phyloP scores from a whole-genome alignment of 1,140 invertebrate species.

The Drosophila insularis region DNA sequence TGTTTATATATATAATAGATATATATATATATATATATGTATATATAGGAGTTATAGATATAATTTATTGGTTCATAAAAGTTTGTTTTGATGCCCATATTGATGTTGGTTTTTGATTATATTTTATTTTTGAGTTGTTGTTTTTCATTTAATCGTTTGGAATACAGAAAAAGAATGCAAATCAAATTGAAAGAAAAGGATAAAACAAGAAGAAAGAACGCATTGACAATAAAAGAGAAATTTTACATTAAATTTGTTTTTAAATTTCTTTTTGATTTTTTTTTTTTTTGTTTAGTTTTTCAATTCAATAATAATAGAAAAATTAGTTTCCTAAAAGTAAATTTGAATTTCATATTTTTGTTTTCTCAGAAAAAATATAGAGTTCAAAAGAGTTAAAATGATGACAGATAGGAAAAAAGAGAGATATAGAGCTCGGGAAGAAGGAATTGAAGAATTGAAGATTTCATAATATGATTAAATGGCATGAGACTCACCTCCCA shows the following conservation, averaged over 20 bases:
- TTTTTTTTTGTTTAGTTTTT: background rate
- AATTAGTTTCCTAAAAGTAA: conserved; percentile 62
- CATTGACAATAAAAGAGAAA: conserved; percentile 59
- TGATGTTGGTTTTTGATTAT: conserved; percentile 12
- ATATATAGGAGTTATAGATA: conserved; percentile 31
- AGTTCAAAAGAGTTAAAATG: conserved; percentile 69
- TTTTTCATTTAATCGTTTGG: conserved; percentile 24
- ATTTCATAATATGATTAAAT: conserved; percentile 1
- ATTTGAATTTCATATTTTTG: conserved; percentile 37
- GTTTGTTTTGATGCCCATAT: conserved; percentile 27
- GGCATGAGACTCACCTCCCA: conserved; percentile 91
- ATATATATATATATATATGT: conserved; percentile 41
- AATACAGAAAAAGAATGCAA: conserved; percentile 55
- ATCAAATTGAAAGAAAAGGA: conserved; percentile 53
- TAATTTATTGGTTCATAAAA: conserved; percentile 28
- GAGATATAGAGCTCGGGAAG: conserved; percentile 26
- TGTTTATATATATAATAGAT: conserved; percentile 82
- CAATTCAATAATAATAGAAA: conserved; percentile 22
- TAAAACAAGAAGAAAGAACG: conserved; percentile 63
- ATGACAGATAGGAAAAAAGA: conserved; percentile 43
- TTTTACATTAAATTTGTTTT: conserved; percentile 57
- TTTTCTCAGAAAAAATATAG: conserved; percentile 38
- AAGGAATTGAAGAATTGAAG: background rate
- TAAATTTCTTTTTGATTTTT: background rate
- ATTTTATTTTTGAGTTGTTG: background rate